phyloP scores from a whole-genome alignment of 2,888 invertebrate genomes.

The Deladenus siricidicola region DNA sequence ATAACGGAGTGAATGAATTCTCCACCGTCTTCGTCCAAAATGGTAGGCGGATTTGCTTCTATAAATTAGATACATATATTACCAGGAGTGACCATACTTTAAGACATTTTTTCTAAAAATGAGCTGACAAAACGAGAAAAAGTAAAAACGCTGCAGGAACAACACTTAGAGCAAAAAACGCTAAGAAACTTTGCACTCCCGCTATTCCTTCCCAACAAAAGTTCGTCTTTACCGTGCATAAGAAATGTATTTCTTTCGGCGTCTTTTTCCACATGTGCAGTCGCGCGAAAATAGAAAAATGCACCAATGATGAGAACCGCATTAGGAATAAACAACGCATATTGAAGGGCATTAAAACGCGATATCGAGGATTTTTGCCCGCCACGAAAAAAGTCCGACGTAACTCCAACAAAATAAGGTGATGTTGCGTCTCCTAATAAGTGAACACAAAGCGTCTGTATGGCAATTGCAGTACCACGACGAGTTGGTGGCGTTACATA shows the following conservation, averaged over 20 bases:
- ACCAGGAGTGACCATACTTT: too few relatives aligned
- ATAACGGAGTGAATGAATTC: too few relatives aligned
- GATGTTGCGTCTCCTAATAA: constrained; percentile 74
- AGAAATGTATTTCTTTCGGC: not conserved
- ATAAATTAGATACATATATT: too few relatives aligned
- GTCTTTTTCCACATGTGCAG: constrained; percentile 4
- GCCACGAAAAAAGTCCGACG: constrained; percentile 41
- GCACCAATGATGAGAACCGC: constrained; percentile 3
- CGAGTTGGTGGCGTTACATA: constrained; percentile 91
- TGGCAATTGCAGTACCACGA: constrained; percentile 88
- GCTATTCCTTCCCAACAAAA: too few relatives aligned
- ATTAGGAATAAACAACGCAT: constrained; percentile 10
- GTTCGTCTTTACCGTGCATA: constrained; percentile 8
- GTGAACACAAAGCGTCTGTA: constrained; percentile 74
- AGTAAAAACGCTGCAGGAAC: too few relatives aligned
- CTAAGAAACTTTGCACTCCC: too few relatives aligned
- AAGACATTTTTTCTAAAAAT: too few relatives aligned
- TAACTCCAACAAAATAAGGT: constrained; percentile 79
- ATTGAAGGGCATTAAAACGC: constrained; percentile 4
- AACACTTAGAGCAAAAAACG: too few relatives aligned
- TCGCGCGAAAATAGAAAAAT: constrained; percentile 9
- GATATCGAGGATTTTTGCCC: not conserved
- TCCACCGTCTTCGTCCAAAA: constrained; percentile 2
- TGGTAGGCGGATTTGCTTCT: constrained; percentile 3
- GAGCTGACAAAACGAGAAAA: too few relatives aligned